Evolutionary conservation across 2,888 invertebrate genomes (phyloP).

Genomic region (Dasypogon diadema): DNA sequence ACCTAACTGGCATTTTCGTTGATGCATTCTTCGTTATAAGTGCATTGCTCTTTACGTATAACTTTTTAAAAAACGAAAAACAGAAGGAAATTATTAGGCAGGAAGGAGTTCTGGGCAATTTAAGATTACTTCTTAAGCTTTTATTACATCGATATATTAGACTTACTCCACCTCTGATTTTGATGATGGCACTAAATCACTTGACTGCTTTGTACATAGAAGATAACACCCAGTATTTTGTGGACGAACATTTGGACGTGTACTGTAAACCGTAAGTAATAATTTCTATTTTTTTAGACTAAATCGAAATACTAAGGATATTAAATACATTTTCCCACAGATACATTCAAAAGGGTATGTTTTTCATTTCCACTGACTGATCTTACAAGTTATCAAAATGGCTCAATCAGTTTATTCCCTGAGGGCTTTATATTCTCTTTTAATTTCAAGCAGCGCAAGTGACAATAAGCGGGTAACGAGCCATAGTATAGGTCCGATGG

Average conservation of each 20-base stretch:
- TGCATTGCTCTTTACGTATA: slow-evolving; percentile 4
- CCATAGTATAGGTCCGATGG: too few relatives aligned
- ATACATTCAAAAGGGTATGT: too few relatives aligned
- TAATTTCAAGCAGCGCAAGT: too few relatives aligned
- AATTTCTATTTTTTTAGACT: too few relatives aligned
- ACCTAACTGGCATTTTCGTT: background rate
- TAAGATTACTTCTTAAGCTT: background rate
- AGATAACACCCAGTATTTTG: background rate
- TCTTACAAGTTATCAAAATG: too few relatives aligned
- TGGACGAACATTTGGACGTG: background rate
- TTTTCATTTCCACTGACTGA: too few relatives aligned
- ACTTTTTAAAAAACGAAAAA: slow-evolving; percentile 2
- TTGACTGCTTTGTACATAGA: slow-evolving; percentile 4
- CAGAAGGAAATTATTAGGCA: background rate
- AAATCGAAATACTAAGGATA: too few relatives aligned
- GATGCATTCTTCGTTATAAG: slow-evolving; percentile 11
- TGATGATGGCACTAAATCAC: slow-evolving; percentile 7
- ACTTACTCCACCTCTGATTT: background rate
- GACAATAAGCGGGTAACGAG: too few relatives aligned
- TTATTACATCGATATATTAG: background rate
- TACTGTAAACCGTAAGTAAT: slow-evolving; percentile 13
- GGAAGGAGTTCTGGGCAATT: background rate
- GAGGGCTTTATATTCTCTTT: too few relatives aligned
- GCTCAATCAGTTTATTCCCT: too few relatives aligned
- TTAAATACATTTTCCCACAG: too few relatives aligned